A percentile compares a stretch with the other conserved stretches of the same genome.
Conservation (phyloP, 2,888 invertebrate species). For the Psococerastis gibbosa region DNA sequence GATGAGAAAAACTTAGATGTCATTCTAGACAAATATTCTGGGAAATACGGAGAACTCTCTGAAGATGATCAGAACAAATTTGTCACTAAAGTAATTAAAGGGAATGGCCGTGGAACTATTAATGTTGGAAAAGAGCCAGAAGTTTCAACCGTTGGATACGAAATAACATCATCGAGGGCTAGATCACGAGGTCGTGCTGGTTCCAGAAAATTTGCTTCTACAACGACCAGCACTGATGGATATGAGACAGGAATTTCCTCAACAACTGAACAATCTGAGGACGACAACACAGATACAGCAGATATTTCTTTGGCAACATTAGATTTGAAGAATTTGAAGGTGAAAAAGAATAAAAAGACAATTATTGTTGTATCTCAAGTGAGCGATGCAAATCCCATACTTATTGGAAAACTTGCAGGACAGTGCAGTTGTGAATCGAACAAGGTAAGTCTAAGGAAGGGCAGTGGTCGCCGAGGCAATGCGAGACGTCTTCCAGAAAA, state of each 20-base stretch:
- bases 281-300: neutral
- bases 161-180: constrained; percentile 10
- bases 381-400: constrained; percentile 49
- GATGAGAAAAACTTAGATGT: constrained; percentile 13
- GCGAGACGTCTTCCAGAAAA: no score
- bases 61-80: constrained; percentile 15
- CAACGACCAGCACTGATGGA: constrained; percentile 7
- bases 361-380: constrained; percentile 28
- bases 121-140: constrained; percentile 6
- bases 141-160: constrained; percentile 6
- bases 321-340: constrained; percentile 5
- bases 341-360: constrained; percentile 17
- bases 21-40: constrained; percentile 15
- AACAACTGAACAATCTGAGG: neutral
- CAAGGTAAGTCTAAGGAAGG: constrained; percentile 4
- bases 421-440: constrained; percentile 40
- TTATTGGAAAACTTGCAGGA: constrained; percentile 49
- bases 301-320: constrained; percentile 3
- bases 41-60: constrained; percentile 13
- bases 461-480: neutral
- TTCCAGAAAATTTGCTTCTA: neutral
- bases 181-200: neutral
- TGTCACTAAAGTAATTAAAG: constrained; percentile 14
- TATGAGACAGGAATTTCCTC: neutral
- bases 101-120: constrained; percentile 11